Evolutionary conservation across 1,140 invertebrate species (phyloP).

Genomic region (Leptinotarsa undecemlineata): DNA sequence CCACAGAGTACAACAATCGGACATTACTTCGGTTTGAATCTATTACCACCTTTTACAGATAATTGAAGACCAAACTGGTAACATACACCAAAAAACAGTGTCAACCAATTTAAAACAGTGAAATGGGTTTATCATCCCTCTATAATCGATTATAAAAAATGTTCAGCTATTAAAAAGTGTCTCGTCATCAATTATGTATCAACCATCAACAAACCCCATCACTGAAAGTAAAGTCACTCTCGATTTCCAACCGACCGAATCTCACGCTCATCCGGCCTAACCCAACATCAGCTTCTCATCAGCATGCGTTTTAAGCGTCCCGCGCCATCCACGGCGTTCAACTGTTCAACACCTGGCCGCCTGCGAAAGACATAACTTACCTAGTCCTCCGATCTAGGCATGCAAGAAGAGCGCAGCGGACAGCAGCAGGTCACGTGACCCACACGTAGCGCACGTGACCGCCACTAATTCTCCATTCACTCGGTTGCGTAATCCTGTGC

Average conservation of each 20-base stretch:
- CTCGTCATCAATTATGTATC: too few species aligned
- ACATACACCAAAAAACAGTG: too few species aligned
- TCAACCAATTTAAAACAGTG: too few species aligned
- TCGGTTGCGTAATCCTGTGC: neutral
- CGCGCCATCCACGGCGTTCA: neutral
- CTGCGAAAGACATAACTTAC: slow-evolving; percentile 2
- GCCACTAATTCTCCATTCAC: slow-evolving; percentile 2
- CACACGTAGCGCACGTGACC: slow-evolving; percentile 4
- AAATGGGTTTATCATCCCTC: too few species aligned
- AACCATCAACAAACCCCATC: too few species aligned
- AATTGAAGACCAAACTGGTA: too few species aligned
- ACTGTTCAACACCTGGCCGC: neutral
- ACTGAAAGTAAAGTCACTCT: neutral
- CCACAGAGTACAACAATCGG: too few species aligned
- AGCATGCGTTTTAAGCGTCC: neutral
- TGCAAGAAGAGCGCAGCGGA: slow-evolving; percentile 1
- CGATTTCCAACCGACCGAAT: neutral
- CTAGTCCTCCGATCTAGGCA: neutral
- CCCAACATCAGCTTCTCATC: neutral
- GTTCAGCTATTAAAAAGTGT: too few species aligned
- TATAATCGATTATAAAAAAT: too few species aligned
- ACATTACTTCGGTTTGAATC: too few species aligned
- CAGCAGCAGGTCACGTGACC: slow-evolving; percentile 1
- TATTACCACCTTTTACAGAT: too few species aligned
- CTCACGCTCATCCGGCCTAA: neutral